Evolutionary conservation across 92 coral and sea anemone genomes (phyloP).

Genomic region (Parazoanthus atlanticus): DNA sequence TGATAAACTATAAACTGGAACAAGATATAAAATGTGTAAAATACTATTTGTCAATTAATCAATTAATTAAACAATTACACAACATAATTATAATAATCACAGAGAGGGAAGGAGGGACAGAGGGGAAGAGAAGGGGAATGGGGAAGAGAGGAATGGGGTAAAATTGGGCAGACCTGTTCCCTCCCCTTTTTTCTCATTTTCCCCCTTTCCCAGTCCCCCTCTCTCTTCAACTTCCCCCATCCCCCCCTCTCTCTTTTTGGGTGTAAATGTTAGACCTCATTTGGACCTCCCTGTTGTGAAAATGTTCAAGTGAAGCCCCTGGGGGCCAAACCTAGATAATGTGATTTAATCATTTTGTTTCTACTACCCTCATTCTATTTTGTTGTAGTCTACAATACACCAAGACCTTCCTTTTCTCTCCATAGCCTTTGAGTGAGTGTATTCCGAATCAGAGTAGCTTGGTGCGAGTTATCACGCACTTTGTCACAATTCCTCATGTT

Average conservation of each 20-base stretch:
- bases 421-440: slow-evolving; percentile 28
- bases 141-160: not conserved
- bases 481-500: slow-evolving; percentile 37
- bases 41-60: slow-evolving; percentile 24
- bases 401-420: slow-evolving; percentile 39
- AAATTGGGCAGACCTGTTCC: slow-evolving; percentile 10
- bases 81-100: slow-evolving; percentile 1
- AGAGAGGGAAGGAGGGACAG: slow-evolving; percentile 2
- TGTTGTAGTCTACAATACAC: slow-evolving; percentile 26
- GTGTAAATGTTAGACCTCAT: slow-evolving; percentile 28
- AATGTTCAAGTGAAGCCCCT: slow-evolving; percentile 25
- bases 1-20: slow-evolving; percentile 14
- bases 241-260: not conserved
- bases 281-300: slow-evolving; percentile 23
- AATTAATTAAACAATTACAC: not conserved
- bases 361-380: slow-evolving; percentile 16
- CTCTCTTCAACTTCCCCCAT: not conserved
- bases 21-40: slow-evolving; percentile 24
- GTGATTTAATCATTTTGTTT: slow-evolving; percentile 19
- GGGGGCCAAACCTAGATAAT: slow-evolving; percentile 25
- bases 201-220: slow-evolving; percentile 6
- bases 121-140: slow-evolving; percentile 17
- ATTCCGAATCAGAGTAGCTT: slow-evolving; percentile 31
- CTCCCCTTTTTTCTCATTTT: not conserved
- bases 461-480: slow-evolving; percentile 31